These are phyloP conservation scores for Tokudaia muenninki DNA, from an alignment of 2,797 vertebrate species.

Conservation along the genomic window DNA sequence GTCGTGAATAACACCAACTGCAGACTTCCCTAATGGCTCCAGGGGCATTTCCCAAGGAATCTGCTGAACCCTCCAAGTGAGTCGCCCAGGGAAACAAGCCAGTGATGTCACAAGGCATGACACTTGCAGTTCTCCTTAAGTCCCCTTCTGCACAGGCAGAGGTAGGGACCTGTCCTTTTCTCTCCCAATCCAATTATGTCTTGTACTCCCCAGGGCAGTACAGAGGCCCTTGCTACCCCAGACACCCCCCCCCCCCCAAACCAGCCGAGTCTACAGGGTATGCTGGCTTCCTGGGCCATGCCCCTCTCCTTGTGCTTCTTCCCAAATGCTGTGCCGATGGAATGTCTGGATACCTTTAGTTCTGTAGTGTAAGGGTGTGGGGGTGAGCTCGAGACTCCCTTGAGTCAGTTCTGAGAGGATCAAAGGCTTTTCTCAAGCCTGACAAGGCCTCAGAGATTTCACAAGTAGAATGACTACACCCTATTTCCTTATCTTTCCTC, in stretches of 20 bases:
- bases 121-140: background rate
- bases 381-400: background rate
- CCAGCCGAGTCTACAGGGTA: background rate
- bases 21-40: background rate
- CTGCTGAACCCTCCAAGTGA: constrained; percentile 38
- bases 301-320: background rate
- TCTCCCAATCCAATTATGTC: background rate
- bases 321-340: background rate
- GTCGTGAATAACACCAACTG: background rate
- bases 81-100: constrained; percentile 70
- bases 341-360: background rate
- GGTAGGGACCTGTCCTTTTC: background rate
- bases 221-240: background rate
- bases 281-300: background rate
- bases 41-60: background rate
- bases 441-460: background rate
- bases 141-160: background rate
- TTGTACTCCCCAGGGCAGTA: background rate
- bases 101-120: constrained; percentile 64
- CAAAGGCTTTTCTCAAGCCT: constrained; percentile 48
- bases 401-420: background rate
- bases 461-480: background rate
- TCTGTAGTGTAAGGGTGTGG: background rate
- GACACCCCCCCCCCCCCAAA: background rate
- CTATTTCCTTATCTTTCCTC: background rate